Evolutionary conservation across 2,797 vertebrate genomes (phyloP), one percentile per base, ranked within the genome.

Genomic region (Artibeus lituratus): DNA sequence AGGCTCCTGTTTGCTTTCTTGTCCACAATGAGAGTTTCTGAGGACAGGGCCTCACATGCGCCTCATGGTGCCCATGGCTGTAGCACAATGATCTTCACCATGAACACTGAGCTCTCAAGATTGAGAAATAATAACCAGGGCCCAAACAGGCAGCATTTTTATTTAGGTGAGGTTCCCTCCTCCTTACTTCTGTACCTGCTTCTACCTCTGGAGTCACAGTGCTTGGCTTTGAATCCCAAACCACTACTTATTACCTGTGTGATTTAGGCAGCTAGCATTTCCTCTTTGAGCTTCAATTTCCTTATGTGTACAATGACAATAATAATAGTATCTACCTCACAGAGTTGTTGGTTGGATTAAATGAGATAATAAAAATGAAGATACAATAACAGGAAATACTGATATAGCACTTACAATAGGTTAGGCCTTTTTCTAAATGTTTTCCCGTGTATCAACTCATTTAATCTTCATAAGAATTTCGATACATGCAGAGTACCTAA

Each of bases 61-160:
- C 32, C 67, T 35, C 35, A 22, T 3, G 10, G 22, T 21, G 9
- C 8, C 0, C 1, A 10, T 1, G 22, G 6, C 15, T 19, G 0
- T 7, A 53, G 22, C 19, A 55, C 35, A 12, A 4, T 0, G 10
- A 8, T 21, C 22, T 35, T 22, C 0, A 29, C 10, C 9, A 18
- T 1, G 16, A 67, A 39, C 0, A 26, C 24, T 10, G 53, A 37
- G 37, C n/a, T 42, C n/a, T 57, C 55, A 90, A 24, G 14, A n/a
- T n/a, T 49, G 4, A 57, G 65, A 51, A 82, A 65, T 42, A 69
- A 39, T 10, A 51, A 19, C 14, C 47, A 86, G 24, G 6, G 1
- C 35, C 18, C 8, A 51, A 22, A 21, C 2, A 76, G 82, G 59
- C 14, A 62, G 44, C 1, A 0, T 77, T 47, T 44, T 32, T 39